Conservation (phyloP, 2,797 vertebrate genomes). For the Squalus acanthias region DNA sequence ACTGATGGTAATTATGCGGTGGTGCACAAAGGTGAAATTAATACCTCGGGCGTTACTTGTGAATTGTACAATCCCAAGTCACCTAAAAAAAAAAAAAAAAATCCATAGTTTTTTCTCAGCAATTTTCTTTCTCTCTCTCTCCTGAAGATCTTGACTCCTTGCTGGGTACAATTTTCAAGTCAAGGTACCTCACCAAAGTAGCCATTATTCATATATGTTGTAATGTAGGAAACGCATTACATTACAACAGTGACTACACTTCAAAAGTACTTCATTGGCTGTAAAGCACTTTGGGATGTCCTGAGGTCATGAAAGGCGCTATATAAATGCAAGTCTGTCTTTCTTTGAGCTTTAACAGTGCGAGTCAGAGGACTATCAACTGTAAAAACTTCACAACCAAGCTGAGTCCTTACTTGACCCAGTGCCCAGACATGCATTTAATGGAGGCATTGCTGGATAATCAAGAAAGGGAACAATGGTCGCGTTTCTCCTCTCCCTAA, state of each 20-base stretch:
- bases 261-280: too few relatives aligned
- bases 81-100: not conserved
- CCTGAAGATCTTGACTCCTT: too few relatives aligned
- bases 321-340: too few relatives aligned
- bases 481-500: not conserved
- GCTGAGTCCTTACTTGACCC: not conserved
- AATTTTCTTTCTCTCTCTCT: constrained; percentile 10
- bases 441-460: not conserved
- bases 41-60: not conserved
- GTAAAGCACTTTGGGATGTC: too few relatives aligned
- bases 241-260: too few relatives aligned
- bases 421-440: not conserved
- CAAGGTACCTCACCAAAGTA: not conserved
- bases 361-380: not conserved
- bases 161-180: not conserved
- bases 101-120: not conserved
- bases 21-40: not conserved
- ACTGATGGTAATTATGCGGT: not conserved
- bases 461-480: not conserved
- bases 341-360: not conserved
- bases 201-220: not conserved
- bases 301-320: too few relatives aligned
- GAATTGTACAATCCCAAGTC: not conserved
- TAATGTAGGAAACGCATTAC: too few relatives aligned
- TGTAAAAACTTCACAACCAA: not conserved